Evolutionary conservation across 2,113 vertebrate genomes (phyloP), one percentile per base, ranked within the genome.

Genomic region (Mus pahari): DNA sequence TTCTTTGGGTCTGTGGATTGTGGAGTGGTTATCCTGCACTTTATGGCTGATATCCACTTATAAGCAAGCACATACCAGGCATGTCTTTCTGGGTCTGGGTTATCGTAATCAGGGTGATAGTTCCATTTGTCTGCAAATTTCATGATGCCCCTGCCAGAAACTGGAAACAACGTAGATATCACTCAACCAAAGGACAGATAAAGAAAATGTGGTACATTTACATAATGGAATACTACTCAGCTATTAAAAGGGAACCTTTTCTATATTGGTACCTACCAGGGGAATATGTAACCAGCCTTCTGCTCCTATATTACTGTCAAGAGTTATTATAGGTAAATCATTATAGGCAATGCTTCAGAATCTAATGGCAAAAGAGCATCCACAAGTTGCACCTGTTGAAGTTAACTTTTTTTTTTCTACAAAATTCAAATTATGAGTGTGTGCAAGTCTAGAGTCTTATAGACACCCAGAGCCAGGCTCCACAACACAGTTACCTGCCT

Each of bases 181-280:
- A 5, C 66, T 68, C 31, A 68, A 68, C 31, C 66, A 36, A 68
- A 36, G 12, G 66, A 68, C 31, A 28, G 28, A 66, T 68, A 68
- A 36, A 36, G 66, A 68, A 68, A 68, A 36, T 68, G 66, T 68
- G 31, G 31, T 68, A 33, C 12, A 33, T 66, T 66, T 33, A 66
- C 64, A 66, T 11, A 66, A 66, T 31, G 64, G 64, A 66, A 13
- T 66, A 66, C 64, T 66, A 66, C 31, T 68, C 66, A 68, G 66
- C 5, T 36, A 36, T 36, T 36, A 89, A 97, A 39, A 14, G 45
- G 19, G 97, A 96, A 66, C 33, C 81, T 94, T 84, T 97, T 79
- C 94, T 98, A 97, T 90, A 97, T 95, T 93, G 93, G 94, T 86
- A 97, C 91, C 88, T 98, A 92, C 96, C 94, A 98, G 96, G 39